These are phyloP conservation scores for Junco hyemalis DNA, from an alignment of 2,113 vertebrate species.

Conservation along the genomic window DNA sequence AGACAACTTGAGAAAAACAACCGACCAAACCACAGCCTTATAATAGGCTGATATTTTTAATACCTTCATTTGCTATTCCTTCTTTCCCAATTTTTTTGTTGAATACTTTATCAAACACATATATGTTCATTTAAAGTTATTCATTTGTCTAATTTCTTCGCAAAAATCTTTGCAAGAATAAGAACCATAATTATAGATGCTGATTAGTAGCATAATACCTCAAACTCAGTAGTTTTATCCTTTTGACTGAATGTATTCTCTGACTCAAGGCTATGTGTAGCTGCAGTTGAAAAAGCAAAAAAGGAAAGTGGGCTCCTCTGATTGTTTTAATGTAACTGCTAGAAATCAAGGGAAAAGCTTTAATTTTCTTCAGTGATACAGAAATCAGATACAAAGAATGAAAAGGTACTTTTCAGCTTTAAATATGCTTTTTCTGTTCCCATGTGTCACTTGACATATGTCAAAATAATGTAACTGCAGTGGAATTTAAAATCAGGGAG, in stretches of 20 bases:
- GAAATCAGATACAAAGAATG: neutral
- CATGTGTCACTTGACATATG: neutral
- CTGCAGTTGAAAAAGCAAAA: neutral
- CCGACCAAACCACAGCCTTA: neutral
- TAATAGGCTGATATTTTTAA: neutral
- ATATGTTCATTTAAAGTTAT: neutral
- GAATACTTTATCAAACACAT: neutral
- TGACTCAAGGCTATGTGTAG: neutral
- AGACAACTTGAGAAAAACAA: neutral
- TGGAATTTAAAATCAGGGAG: neutral
- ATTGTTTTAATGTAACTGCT: neutral
- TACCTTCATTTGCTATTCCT: neutral
- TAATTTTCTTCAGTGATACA: neutral
- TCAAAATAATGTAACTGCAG: slow-evolving; percentile 16
- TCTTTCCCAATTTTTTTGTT: neutral
- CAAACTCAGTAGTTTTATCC: neutral
- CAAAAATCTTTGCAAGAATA: neutral
- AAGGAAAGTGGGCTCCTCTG: neutral
- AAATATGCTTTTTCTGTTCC: neutral
- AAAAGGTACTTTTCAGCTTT: neutral
- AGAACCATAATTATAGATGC: neutral
- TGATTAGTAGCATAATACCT: neutral
- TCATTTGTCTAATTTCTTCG: neutral
- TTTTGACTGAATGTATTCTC: neutral
- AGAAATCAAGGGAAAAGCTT: neutral